These are phyloP conservation scores for Tiliacea citrago DNA, from an alignment of 2,888 invertebrate genomes.

Conservation along the genomic window DNA sequence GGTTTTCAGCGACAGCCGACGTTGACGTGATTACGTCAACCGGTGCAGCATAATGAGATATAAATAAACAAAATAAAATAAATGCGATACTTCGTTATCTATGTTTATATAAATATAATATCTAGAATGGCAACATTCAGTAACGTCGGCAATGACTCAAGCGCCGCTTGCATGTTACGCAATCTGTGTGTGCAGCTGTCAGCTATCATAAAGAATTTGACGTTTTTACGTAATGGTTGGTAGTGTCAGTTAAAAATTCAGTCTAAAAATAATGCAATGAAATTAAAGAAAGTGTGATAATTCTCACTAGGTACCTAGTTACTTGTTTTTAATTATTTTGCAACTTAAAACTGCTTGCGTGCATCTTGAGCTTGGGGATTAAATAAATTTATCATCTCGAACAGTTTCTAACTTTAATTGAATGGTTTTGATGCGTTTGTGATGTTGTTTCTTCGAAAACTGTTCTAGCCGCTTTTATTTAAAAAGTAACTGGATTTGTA, in stretches of 20 bases:
- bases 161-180: no score
- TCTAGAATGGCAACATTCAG: no score
- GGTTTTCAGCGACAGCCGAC: no score
- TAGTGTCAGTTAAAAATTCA: slow-evolving; percentile 34
- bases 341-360: slow-evolving; percentile 7
- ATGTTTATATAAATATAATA: no score
- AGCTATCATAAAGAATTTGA: no score
- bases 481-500: not conserved
- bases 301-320: slow-evolving; percentile 29
- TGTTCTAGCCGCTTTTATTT: not conserved
- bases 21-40: no score
- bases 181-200: no score
- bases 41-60: no score
- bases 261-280: slow-evolving; percentile 28
- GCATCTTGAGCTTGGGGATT: slow-evolving; percentile 10
- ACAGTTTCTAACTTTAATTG: slow-evolving; percentile 31
- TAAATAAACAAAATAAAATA: no score
- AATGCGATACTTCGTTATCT: no score
- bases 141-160: no score
- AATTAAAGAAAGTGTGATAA: slow-evolving; percentile 40
- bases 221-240: no score
- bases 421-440: slow-evolving; percentile 17
- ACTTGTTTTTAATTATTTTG: slow-evolving; percentile 46
- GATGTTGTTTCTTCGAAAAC: slow-evolving; percentile 14
- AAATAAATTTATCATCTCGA: slow-evolving; percentile 27